Percentiles rank a stretch among this genome's conserved stretches.
phyloP scores from a whole-genome alignment of 1,140 invertebrate species.

The Calosoma granatense region DNA sequence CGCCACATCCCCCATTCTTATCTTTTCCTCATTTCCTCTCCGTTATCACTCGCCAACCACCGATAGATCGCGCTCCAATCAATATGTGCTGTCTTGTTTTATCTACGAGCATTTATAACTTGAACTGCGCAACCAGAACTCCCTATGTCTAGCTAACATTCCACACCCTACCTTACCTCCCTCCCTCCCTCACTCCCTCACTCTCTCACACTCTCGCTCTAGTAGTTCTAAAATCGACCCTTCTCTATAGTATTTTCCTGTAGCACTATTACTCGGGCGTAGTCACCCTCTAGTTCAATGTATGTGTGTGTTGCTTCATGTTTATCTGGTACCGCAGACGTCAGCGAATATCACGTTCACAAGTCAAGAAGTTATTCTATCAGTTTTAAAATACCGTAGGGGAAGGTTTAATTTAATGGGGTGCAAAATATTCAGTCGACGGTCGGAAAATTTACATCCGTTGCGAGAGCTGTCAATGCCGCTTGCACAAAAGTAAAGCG shows the following conservation, averaged over 20 bases:
- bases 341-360: not conserved
- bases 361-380: slow-evolving; percentile 9
- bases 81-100: slow-evolving; percentile 5
- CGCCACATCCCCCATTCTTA: not conserved
- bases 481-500: not conserved
- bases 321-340: slow-evolving; percentile 5
- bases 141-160: not conserved
- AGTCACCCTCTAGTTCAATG: too few relatives aligned
- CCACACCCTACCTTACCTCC: too few relatives aligned
- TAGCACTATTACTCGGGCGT: too few relatives aligned
- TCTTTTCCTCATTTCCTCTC: not conserved
- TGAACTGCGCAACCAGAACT: not conserved
- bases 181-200: too few relatives aligned
- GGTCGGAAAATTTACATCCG: slow-evolving; percentile 6
- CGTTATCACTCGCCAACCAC: not conserved
- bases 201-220: too few relatives aligned
- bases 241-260: too few relatives aligned
- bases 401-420: slow-evolving; percentile 8
- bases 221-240: slow-evolving; percentile 6
- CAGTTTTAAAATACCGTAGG: slow-evolving; percentile 2
- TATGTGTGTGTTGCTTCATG: not conserved
- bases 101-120: slow-evolving; percentile 3
- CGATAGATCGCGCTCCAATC: not conserved
- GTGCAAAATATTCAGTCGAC: slow-evolving; percentile 2
- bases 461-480: not conserved